Evolutionary conservation across 2,888 invertebrate species (phyloP), one percentile per base, ranked within the genome.

Genomic region (Horisme vitalbata): DNA sequence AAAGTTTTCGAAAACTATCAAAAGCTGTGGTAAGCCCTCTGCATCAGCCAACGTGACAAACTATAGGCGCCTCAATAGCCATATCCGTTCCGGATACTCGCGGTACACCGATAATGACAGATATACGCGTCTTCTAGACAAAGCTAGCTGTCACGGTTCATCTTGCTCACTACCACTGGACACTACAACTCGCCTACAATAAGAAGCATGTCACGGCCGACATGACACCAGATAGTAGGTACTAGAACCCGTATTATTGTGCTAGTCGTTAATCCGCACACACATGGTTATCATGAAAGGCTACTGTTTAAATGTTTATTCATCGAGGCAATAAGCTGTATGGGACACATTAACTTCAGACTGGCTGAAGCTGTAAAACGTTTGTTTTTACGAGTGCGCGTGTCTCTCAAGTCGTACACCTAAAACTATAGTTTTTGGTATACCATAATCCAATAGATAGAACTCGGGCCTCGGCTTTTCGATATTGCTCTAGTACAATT

Each of bases 201-300:
- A 36, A 27, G n/a, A 47, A 46, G 49, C 32, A 36, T 55, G 37
- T 36, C 45, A 45, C 15, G 46, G 44, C 21, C 47, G n/a, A 32
- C 14, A 8, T 31, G 33, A 37, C 41, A 47, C 45, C 49, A 43
- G 41, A 44, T 37, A 38, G 44, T 50, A 45, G 33, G 9, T 39
- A 39, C 20, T 28, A 24, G 41, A 14, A 36, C 49, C 38, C 44
- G 43, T 39, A 49, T 47, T 41, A 20, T 18, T 43, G 14, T 14
- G 20, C 12, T 12, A 30, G 43, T 41, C 24, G 14, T 50, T 52
- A 50, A 58, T 41, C 34, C 38, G 31, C 38, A 41, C 34, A 38
- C 43, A 54, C 44, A 47, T 54, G 54, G 52, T 54, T 48, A 50
- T 51, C 41, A 52, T 59, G 41, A 48, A 48, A 36, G 41, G 37